Base-by-base conservation (phyloP, 2,888 invertebrate species). In the Conistra vaccinii region DNA sequence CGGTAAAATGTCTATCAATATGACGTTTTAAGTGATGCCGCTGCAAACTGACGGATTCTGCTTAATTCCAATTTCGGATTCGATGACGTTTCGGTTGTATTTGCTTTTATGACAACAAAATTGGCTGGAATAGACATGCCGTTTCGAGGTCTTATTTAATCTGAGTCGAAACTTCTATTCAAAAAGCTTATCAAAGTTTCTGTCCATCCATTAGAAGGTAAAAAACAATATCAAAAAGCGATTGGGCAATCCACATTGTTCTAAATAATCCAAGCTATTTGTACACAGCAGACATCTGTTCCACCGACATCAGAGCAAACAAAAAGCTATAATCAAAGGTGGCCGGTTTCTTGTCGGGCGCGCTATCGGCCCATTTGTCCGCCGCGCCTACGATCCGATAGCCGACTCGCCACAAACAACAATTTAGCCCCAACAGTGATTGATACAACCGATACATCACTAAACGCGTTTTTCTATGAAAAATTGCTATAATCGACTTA, bases 401-500 rank as follows among this genome's bases (percentile, higher is more conserved):
- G 93, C 91, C 90, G 90, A 87, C 88, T 63, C 86, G 87, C 89
- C 92, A 92, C 94, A 92, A 94, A 92, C 93, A 93, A 93, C 93
- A 94, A 95, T 95, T 95, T 95, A 93, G 93, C 91, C 90, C 90
- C 91, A 92, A 93, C 95, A 94, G 94, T 96, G 96, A 96, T 96
- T 96, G 96, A 96, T 96, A 93, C 95, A 89, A 91, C 92, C 95
- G 93, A 96, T 96, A 95, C 96, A 96, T 96, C 96, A 96, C 96
- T 95, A 95, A 94, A 94, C 93, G 96, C 94, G 95, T 95, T 96
- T 96, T 96, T 96, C 96, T 96, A 96, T 96, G 96, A 96, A 96
- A 96, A 96, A 96, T 96, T 93, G 95, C 95, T 92, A 95, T 96
- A 96, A 96, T 96, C 96, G 96, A 96, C 96, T 96, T 96, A 96